Percentiles rank a stretch among this genome's conserved stretches.
Evolutionary conservation across 2,113 vertebrate species (phyloP).

Genomic region (Antidorcas marsupialis): DNA sequence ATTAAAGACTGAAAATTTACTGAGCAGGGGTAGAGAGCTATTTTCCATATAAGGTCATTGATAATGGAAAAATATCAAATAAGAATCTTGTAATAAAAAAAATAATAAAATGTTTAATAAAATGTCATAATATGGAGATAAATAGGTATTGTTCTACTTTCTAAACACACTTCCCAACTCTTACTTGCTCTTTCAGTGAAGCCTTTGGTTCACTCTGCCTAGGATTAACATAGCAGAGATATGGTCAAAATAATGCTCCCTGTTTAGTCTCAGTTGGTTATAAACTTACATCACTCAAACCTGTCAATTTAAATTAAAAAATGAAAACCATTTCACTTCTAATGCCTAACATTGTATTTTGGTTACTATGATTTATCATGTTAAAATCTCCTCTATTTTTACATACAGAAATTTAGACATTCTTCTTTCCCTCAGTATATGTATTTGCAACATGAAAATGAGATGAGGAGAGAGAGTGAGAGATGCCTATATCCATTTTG

Average conservation of each 20-base stretch:
- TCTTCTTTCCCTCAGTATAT: neutral
- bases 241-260: neutral
- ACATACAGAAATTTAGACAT: neutral
- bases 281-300: neutral
- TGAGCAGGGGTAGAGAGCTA: neutral
- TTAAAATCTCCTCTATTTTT: constrained; percentile 29
- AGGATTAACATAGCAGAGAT: neutral
- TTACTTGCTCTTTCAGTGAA: neutral
- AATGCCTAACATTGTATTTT: neutral
- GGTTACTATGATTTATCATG: neutral
- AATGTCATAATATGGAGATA: neutral
- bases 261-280: neutral
- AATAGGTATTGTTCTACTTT: neutral
- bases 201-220: neutral
- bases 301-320: constrained; percentile 27
- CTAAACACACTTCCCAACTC: neutral
- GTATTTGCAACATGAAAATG: neutral
- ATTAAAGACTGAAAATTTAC: constrained; percentile 8
- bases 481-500: neutral
- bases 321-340: neutral
- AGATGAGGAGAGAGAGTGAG: neutral
- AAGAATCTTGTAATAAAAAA: neutral
- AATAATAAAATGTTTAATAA: neutral
- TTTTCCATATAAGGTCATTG: neutral
- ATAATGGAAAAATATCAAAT: constrained; percentile 1